These are phyloP conservation scores for Steinernema carpocapsae DNA, from an alignment of 2,888 invertebrate species.

Conservation along the genomic window DNA sequence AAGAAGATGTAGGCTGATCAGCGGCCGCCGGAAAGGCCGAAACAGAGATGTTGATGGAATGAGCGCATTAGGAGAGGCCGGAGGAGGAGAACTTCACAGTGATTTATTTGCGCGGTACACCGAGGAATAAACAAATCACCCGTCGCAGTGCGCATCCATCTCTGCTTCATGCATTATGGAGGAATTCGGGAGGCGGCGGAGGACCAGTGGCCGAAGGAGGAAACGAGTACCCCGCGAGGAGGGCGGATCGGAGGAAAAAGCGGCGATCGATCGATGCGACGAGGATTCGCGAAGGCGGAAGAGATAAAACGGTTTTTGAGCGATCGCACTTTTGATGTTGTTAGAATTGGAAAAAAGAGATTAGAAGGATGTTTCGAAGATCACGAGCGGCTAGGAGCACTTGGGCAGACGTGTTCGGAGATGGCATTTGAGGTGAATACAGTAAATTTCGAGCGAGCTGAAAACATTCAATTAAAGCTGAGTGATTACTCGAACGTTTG, in stretches of 20 bases:
- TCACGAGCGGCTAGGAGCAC: too few relatives aligned
- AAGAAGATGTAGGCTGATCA: background rate
- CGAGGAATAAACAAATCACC: constrained; percentile 34
- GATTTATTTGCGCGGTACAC: constrained; percentile 24
- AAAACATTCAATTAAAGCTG: too few relatives aligned
- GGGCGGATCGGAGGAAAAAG: too few relatives aligned
- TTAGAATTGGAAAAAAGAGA: too few relatives aligned
- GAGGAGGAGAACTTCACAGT: background rate
- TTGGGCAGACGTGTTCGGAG: too few relatives aligned
- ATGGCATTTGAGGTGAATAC: too few relatives aligned
- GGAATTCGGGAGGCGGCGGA: constrained; percentile 11
- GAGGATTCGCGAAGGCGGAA: background rate
- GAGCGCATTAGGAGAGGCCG: background rate
- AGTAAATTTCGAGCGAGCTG: too few relatives aligned
- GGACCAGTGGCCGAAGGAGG: background rate
- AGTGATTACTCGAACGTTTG: too few relatives aligned
- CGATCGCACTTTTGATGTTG: too few relatives aligned
- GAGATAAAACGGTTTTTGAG: too few relatives aligned
- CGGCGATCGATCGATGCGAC: background rate
- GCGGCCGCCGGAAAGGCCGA: background rate
- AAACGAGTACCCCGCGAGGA: background rate
- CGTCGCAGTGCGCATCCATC: constrained; percentile 34
- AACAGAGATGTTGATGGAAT: background rate
- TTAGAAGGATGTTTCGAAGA: too few relatives aligned
- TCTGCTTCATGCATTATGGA: constrained; percentile 21